Percentiles rank a stretch among this genome's conserved stretches.
Evolutionary conservation across 2,888 invertebrate species (phyloP).

Genomic region (Ariolimax columbianus): DNA sequence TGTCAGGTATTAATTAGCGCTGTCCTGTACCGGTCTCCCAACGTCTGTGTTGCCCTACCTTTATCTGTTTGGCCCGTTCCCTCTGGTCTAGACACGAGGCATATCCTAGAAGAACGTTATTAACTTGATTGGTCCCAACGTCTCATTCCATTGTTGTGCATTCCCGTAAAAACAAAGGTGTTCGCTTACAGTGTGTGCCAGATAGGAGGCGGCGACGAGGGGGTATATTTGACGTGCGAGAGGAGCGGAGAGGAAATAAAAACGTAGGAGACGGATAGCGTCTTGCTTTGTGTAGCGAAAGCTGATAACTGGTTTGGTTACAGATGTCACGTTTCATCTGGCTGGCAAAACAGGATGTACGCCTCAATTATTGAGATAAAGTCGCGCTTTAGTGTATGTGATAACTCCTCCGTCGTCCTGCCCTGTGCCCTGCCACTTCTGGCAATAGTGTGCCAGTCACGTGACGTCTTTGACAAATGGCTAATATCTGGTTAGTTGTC

Average conservation of each 20-base stretch:
- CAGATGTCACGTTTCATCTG: conserved; percentile 44
- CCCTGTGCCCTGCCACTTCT: conserved; percentile 8
- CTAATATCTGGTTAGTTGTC: conserved; percentile 36
- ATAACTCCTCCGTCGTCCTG: conserved; percentile 22
- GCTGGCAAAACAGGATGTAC: conserved; percentile 36
- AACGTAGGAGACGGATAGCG: not conserved
- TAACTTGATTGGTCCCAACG: conserved; percentile 11
- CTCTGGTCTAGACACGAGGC: conserved; percentile 7
- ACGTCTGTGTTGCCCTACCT: conserved; percentile 12
- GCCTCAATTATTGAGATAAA: conserved; percentile 47
- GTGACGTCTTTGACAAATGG: conserved; percentile 42
- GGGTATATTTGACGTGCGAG: not conserved
- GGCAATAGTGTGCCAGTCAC: conserved; percentile 19
- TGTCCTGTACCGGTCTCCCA: not conserved
- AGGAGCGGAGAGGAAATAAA: not conserved
- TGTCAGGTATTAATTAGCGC: conserved; percentile 26
- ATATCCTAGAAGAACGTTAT: conserved; percentile 16
- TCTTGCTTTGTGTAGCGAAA: not conserved
- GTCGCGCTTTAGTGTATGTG: conserved; percentile 21
- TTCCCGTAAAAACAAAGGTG: not conserved
- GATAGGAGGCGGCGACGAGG: too few relatives aligned
- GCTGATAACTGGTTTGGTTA: conserved; percentile 37
- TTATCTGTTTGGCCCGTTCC: not conserved
- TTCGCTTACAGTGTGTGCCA: not conserved
- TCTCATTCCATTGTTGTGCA: not conserved